Evolutionary conservation across 2,888 invertebrate genomes (phyloP).

Genomic region (Lycaena phlaeas): DNA sequence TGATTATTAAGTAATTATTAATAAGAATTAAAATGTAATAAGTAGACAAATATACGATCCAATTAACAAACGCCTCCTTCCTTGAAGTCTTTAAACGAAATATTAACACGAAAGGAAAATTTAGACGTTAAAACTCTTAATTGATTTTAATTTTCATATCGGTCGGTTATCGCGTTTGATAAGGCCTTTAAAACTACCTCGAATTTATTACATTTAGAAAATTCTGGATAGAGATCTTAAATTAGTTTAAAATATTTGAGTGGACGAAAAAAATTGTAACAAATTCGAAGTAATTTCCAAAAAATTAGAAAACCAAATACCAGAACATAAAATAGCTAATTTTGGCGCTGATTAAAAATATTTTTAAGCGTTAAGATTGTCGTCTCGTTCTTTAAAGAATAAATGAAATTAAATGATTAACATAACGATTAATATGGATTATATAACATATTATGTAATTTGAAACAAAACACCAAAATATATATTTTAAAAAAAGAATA

Average conservation of each 20-base stretch:
- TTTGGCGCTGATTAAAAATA: constrained; percentile 21
- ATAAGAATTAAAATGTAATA: neutral
- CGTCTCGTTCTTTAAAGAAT: constrained; percentile 30
- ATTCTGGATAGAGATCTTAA: too few species aligned
- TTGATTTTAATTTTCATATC: neutral
- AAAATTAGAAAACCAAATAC: constrained; percentile 19
- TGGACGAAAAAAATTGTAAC: too few species aligned
- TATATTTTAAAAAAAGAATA: constrained; percentile 18
- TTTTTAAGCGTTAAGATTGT: constrained; percentile 28
- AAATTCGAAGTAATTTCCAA: constrained; percentile 1
- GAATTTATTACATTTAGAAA: neutral
- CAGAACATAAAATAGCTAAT: constrained; percentile 24
- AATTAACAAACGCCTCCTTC: too few species aligned
- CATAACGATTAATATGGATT: constrained; percentile 8
- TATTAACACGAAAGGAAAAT: too few species aligned
- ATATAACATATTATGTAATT: constrained; percentile 9
- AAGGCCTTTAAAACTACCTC: neutral
- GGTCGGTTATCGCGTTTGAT: neutral
- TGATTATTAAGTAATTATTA: too few species aligned
- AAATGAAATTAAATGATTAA: constrained; percentile 11
- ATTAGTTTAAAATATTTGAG: too few species aligned
- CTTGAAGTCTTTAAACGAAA: too few species aligned
- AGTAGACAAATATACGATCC: too few species aligned
- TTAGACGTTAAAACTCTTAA: too few species aligned
- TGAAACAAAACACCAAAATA: constrained; percentile 11